Evolutionary conservation across 1,140 invertebrate species (phyloP).

Genomic region (Atopsyche davidsoni): DNA sequence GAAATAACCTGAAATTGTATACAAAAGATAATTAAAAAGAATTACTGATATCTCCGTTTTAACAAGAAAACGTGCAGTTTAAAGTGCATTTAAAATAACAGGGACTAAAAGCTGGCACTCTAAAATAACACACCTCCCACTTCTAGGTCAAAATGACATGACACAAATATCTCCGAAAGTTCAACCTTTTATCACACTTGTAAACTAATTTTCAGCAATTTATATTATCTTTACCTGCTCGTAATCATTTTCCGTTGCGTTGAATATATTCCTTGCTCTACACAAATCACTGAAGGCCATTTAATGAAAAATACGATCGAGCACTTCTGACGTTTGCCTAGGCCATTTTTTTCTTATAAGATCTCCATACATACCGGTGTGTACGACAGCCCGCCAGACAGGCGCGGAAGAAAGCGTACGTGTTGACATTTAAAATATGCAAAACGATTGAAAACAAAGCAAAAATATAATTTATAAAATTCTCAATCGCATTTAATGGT

Average conservation of each 20-base stretch:
- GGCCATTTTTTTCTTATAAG: slow-evolving; percentile 50
- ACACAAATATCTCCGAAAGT: slow-evolving; percentile 23
- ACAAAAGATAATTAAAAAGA: too few relatives aligned
- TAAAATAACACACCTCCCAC: slow-evolving; percentile 31
- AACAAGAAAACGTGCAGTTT: too few relatives aligned
- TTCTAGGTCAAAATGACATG: slow-evolving; percentile 45
- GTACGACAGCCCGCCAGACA: slow-evolving; percentile 32
- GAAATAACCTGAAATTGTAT: too few relatives aligned
- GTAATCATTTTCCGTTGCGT: slow-evolving; percentile 46
- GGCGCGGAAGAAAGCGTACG: slow-evolving; percentile 17
- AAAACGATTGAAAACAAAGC: not conserved
- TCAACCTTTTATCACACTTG: too few relatives aligned
- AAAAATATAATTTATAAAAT: not conserved
- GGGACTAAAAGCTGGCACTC: slow-evolving; percentile 18
- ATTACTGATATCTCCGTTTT: too few relatives aligned
- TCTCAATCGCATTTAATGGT: too few relatives aligned
- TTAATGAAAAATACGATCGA: slow-evolving; percentile 48
- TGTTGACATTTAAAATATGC: not conserved
- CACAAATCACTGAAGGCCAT: slow-evolving; percentile 51
- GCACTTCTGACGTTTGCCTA: slow-evolving; percentile 44
- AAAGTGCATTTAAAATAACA: too few relatives aligned
- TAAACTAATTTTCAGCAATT: too few relatives aligned
- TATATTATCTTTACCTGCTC: slow-evolving; percentile 44
- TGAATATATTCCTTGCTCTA: slow-evolving; percentile 47
- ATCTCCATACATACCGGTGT: slow-evolving; percentile 40